A percentile compares a stretch with the other conserved stretches of the same genome.
These are phyloP conservation scores for Schizotus pectinicornis DNA, from an alignment of 2,888 invertebrate genomes.

Conservation along the genomic window DNA sequence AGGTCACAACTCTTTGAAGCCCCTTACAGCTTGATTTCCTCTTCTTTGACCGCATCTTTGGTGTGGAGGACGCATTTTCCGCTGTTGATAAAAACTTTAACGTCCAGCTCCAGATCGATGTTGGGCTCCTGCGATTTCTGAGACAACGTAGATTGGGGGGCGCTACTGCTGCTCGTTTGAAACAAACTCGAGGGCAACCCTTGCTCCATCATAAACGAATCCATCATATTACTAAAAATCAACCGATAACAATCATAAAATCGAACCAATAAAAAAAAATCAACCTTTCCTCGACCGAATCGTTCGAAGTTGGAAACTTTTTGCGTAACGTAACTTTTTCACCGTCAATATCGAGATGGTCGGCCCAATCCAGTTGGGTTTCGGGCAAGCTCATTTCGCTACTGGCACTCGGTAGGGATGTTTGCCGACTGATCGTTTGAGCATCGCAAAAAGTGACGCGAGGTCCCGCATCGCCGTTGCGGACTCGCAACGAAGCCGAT, in stretches of 20 bases:
- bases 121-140: constrained; percentile 81
- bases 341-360: constrained; percentile 69
- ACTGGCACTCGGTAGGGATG: constrained; percentile 78
- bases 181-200: constrained; percentile 36
- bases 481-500: constrained; percentile 71
- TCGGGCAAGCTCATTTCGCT: constrained; percentile 71
- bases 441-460: constrained; percentile 68
- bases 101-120: constrained; percentile 94
- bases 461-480: constrained; percentile 59
- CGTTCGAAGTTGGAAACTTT: constrained; percentile 58
- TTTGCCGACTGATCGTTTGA: constrained; percentile 70
- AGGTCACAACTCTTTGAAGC: too few species aligned
- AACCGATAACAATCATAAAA: too few species aligned
- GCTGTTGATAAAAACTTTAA: constrained; percentile 94
- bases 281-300: constrained; percentile 46
- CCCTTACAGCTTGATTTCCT: constrained; percentile 65
- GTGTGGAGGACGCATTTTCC: constrained; percentile 97
- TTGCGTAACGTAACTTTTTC: constrained; percentile 69
- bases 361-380: constrained; percentile 64
- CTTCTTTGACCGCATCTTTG: constrained; percentile 75
- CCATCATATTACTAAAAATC: constrained; percentile 40
- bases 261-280: too few species aligned
- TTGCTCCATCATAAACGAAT: constrained; percentile 28
- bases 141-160: constrained; percentile 32
- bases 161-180: constrained; percentile 29